phyloP scores from a whole-genome alignment of 1,140 invertebrate genomes.

The Bombyx mori region DNA sequence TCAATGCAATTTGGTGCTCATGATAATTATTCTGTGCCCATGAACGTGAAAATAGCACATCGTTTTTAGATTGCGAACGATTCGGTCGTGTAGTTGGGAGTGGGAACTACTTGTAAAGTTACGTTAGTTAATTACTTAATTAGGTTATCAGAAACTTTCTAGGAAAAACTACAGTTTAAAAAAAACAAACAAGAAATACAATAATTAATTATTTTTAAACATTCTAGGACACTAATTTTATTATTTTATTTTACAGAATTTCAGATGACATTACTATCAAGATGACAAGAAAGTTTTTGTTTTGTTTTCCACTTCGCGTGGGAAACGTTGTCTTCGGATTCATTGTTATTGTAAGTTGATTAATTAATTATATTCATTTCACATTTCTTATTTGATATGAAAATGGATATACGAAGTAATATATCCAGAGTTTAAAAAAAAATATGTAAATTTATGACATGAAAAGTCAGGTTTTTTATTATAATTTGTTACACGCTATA shows the following conservation, averaged over 20 bases:
- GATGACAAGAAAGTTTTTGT: constrained; percentile 62
- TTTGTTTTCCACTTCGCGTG: constrained; percentile 53
- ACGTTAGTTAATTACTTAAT: too few species aligned
- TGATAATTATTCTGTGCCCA: constrained; percentile 28
- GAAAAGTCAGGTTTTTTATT: too few species aligned
- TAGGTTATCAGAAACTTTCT: not conserved
- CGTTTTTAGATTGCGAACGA: constrained; percentile 18
- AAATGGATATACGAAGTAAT: too few species aligned
- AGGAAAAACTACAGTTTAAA: not conserved
- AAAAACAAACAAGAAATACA: not conserved
- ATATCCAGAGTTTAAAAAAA: too few species aligned
- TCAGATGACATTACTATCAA: constrained; percentile 27
- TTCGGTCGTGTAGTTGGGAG: constrained; percentile 25
- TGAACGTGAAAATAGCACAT: constrained; percentile 40
- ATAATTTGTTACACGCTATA: too few species aligned
- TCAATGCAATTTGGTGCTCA: not conserved
- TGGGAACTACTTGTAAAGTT: too few species aligned
- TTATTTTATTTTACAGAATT: constrained; percentile 26
- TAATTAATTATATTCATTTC: too few species aligned
- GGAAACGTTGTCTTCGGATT: constrained; percentile 64
- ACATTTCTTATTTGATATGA: too few species aligned
- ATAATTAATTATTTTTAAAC: not conserved
- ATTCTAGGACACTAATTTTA: not conserved
- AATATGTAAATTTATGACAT: too few species aligned
- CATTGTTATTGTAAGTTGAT: constrained; percentile 53